A percentile compares a stretch with the other conserved stretches of the same genome.
phyloP scores from a whole-genome alignment of 1,140 invertebrate genomes.

The Chrysopa pallens region DNA sequence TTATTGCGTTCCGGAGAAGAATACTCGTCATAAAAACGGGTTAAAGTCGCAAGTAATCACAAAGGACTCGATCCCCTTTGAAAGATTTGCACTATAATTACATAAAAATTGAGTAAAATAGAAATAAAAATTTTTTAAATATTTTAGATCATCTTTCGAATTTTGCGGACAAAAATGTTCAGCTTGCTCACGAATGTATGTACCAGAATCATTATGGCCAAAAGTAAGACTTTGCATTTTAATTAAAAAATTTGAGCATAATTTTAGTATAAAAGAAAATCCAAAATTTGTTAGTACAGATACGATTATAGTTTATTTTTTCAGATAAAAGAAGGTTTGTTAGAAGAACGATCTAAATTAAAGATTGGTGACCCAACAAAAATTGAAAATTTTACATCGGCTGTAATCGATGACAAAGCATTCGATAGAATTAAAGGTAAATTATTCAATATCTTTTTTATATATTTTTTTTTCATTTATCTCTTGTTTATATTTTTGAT shows the following conservation, averaged over 20 bases:
- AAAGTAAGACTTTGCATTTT: slow-evolving; percentile 26
- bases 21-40: too few relatives aligned
- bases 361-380: slow-evolving; percentile 80
- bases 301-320: slow-evolving; percentile 5
- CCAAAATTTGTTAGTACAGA: neutral
- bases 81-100: too few relatives aligned
- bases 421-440: slow-evolving; percentile 63
- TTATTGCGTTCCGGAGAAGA: too few relatives aligned
- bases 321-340: slow-evolving; percentile 52
- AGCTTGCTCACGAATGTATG: slow-evolving; percentile 90
- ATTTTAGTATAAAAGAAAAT: too few relatives aligned
- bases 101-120: too few relatives aligned
- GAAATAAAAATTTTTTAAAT: too few relatives aligned
- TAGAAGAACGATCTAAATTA: slow-evolving; percentile 42
- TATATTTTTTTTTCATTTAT: too few relatives aligned
- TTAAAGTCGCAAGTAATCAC: too few relatives aligned
- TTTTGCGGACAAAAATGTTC: slow-evolving; percentile 97
- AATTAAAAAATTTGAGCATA: too few relatives aligned
- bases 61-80: too few relatives aligned
- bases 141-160: slow-evolving; percentile 70
- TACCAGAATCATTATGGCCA: slow-evolving; percentile 80
- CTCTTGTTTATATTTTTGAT: too few relatives aligned
- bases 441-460: too few relatives aligned
- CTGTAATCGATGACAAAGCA: slow-evolving; percentile 91
- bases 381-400: slow-evolving; percentile 68